Base-by-base conservation (phyloP, 2,113 vertebrate genomes). In the Podilymbus podiceps region DNA sequence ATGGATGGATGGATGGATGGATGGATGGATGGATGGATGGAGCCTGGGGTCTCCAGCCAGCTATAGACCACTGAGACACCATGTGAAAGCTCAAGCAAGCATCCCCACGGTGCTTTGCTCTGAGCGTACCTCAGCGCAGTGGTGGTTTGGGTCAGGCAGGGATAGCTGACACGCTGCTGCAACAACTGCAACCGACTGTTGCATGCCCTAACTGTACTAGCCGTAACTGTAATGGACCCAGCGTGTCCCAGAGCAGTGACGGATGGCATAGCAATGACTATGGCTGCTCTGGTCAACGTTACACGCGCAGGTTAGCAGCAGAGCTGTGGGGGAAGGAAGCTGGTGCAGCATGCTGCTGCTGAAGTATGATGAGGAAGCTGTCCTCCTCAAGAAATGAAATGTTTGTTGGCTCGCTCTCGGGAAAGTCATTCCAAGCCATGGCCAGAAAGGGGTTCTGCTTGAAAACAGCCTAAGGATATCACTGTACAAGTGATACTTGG, bases 391-490 rank as follows among this genome's bases (percentile, higher is more conserved):
- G 83, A 77, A 77, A 77, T 35, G 4, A 86, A 91, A 58, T 0
- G 4, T 58, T 76, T 81, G 12, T 78, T 93, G 42, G 28, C 30
- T 55, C 3, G 13, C 40, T 74, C 33, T 71, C 5, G 3, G 27
- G 40, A 85, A 95, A 75, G 35, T 40, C 25, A 67, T 72, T 74
- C 33, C 44, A 80, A 52, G 27, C 44, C 16, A 19, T 23, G 53
- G 44, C 31, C 81, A 75, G 69, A 78, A 83, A 59, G 33, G 33
- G 31, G 16, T 67, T 92, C 64, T 80, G 30, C 64, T 80, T 77
- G 76, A 74, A 93, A 84, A 80, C 40, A 94, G 89, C 81, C 69
- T 38, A 60, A 78, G 53, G 77, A 53, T 50, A 81, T 49, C 17
- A 53, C 81, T 64, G 44, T 67, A 55, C 33, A n/a, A 69, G 35